These are phyloP conservation scores for Haliaeetus leucogaster DNA, from an alignment of 2,113 vertebrate species.

Conservation along the genomic window DNA sequence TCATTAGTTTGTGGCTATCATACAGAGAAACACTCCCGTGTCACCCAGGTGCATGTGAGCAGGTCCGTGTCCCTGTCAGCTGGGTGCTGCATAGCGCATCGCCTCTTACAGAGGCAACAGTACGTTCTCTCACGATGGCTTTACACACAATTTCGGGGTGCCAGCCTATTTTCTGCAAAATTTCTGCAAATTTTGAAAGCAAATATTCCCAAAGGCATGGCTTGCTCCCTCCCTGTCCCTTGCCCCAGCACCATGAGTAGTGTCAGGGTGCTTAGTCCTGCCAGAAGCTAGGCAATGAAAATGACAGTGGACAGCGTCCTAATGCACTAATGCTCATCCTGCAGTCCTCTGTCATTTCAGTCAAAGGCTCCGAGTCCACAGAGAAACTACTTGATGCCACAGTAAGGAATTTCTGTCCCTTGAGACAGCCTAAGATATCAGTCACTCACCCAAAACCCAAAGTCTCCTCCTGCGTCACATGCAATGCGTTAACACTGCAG, in stretches of 20 bases:
- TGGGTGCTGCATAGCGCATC: fast-evolving
- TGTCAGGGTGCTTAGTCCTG: not conserved
- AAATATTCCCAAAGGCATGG: not conserved
- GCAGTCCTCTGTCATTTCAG: not conserved
- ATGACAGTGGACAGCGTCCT: fast-evolving
- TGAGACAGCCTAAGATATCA: not conserved
- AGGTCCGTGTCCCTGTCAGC: fast-evolving
- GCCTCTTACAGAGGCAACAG: not conserved
- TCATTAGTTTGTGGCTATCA: not conserved
- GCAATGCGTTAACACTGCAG: not conserved
- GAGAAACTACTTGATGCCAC: not conserved
- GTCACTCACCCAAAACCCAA: not conserved
- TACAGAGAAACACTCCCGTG: fast-evolving
- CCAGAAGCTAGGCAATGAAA: not conserved
- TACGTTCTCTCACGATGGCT: fast-evolving
- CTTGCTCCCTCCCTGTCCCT: not conserved
- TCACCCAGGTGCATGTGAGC: fast-evolving
- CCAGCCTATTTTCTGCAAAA: not conserved
- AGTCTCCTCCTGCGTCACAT: not conserved
- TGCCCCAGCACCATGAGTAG: fast-evolving
- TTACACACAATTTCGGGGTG: fast-evolving
- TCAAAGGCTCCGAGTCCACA: not conserved
- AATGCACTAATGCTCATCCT: fast-evolving
- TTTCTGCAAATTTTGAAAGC: not conserved
- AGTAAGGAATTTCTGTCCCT: not conserved